These are phyloP conservation scores for Cerceris rybyensis DNA, from an alignment of 2,888 invertebrate species.

Conservation along the genomic window DNA sequence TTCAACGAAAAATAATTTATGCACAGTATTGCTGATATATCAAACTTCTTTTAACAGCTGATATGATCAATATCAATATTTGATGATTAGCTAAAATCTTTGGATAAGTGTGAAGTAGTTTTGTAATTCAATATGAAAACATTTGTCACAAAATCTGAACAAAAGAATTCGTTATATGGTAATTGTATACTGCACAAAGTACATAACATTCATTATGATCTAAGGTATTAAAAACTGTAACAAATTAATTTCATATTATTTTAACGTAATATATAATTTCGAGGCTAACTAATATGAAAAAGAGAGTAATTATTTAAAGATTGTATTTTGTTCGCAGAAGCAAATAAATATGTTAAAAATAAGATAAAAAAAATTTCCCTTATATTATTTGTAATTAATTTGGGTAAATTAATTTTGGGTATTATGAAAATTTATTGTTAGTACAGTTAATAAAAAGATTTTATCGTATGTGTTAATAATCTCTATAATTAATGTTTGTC, in stretches of 20 bases:
- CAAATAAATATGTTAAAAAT: conserved; percentile 1
- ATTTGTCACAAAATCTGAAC: conserved; percentile 4
- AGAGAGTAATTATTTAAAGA: conserved; percentile 4
- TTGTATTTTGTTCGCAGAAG: conserved; percentile 8
- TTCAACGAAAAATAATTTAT: conserved; percentile 1
- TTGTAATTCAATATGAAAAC: conserved; percentile 3
- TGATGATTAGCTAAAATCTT: conserved; percentile 17
- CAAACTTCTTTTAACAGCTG: background rate
- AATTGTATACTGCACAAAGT: conserved; percentile 39
- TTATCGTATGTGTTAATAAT: conserved; percentile 43
- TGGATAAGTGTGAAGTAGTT: conserved; percentile 17
- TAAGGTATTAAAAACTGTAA: conserved; percentile 6
- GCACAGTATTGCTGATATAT: background rate
- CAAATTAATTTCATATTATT: conserved; percentile 15
- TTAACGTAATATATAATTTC: conserved; percentile 14
- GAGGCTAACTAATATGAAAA: conserved; percentile 14
- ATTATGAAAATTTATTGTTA: conserved; percentile 36
- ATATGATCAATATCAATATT: conserved; percentile 14
- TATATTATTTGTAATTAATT: conserved; percentile 14
- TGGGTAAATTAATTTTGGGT: conserved; percentile 35
- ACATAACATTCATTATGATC: conserved; percentile 16
- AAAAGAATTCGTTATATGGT: background rate
- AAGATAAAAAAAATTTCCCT: background rate
- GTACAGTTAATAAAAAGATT: conserved; percentile 42
- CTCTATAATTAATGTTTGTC: conserved; percentile 33